Evolutionary conservation across 2,797 vertebrate genomes (phyloP).

Genomic region (Chromis chromis): DNA sequence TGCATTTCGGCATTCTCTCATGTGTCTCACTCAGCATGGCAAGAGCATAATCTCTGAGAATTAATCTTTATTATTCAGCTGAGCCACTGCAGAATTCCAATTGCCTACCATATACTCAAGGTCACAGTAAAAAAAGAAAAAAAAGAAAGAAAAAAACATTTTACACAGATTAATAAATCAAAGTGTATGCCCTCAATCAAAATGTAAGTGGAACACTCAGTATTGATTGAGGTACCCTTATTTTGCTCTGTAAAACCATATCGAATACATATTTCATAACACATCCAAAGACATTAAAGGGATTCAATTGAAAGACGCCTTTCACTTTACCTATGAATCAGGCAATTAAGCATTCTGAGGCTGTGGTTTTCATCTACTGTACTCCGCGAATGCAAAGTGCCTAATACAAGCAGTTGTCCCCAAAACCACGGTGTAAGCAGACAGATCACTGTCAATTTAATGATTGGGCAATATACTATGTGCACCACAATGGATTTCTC

Average conservation of each 20-base stretch:
- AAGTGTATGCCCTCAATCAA: constrained; percentile 44
- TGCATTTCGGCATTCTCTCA: constrained; percentile 61
- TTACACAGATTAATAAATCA: constrained; percentile 63
- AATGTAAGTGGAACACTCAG: constrained; percentile 52
- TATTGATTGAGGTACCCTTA: constrained; percentile 56
- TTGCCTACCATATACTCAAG: constrained; percentile 64
- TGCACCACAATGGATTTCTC: constrained; percentile 21
- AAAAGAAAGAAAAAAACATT: constrained; percentile 9
- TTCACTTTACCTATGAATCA: constrained; percentile 26
- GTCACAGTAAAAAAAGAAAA: constrained; percentile 43
- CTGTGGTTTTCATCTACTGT: constrained; percentile 27
- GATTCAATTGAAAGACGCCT: constrained; percentile 31
- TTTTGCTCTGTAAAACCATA: constrained; percentile 43
- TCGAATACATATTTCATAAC: constrained; percentile 57
- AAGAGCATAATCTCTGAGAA: constrained; percentile 66
- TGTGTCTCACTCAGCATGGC: constrained; percentile 62
- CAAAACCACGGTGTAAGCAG: constrained; percentile 40
- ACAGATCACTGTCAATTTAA: constrained; percentile 38
- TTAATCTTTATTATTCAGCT: constrained; percentile 76
- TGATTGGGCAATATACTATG: constrained; percentile 38
- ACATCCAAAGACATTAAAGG: constrained; percentile 31
- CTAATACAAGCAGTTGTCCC: constrained; percentile 29
- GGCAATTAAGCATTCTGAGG: constrained; percentile 20
- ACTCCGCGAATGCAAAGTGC: constrained; percentile 30
- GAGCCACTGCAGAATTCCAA: constrained; percentile 64